Percentiles rank a stretch among this genome's conserved stretches.
Evolutionary conservation across 92 coral and sea anemone species (phyloP).

Genomic region (Phenganax marumi): DNA sequence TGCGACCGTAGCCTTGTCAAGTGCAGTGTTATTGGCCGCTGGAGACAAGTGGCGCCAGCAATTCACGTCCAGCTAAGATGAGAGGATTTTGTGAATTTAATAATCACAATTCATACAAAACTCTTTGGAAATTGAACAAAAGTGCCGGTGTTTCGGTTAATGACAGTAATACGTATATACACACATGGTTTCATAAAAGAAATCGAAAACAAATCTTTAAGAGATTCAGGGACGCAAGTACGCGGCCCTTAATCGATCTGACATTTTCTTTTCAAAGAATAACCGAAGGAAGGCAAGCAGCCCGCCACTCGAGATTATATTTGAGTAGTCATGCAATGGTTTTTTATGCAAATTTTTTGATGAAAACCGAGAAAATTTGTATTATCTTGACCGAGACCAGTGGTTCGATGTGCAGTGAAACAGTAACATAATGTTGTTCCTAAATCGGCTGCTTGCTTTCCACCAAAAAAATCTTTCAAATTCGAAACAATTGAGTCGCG

Average conservation of each 20-base stretch:
- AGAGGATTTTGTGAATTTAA: conserved; percentile 21
- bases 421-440: too few species aligned
- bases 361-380: not conserved
- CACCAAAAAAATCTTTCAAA: too few species aligned
- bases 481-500: too few species aligned
- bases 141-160: conserved; percentile 24
- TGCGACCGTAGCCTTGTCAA: conserved; percentile 16
- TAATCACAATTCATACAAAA: conserved; percentile 36
- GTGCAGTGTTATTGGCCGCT: conserved; percentile 28
- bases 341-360: not conserved
- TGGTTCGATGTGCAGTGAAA: too few species aligned
- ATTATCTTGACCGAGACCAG: too few species aligned
- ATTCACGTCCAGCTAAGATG: conserved; percentile 37
- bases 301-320: not conserved
- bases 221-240: not conserved
- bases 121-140: conserved; percentile 33
- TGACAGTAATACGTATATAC: conserved; percentile 11
- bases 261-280: conserved; percentile 4
- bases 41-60: conserved; percentile 35
- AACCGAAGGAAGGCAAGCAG: not conserved
- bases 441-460: too few species aligned
- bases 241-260: not conserved
- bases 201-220: not conserved
- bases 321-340: conserved; percentile 9
- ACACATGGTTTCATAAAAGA: conserved; percentile 1